Conservation (phyloP, 2,888 invertebrate species). For the Tetranychus truncatus region DNA sequence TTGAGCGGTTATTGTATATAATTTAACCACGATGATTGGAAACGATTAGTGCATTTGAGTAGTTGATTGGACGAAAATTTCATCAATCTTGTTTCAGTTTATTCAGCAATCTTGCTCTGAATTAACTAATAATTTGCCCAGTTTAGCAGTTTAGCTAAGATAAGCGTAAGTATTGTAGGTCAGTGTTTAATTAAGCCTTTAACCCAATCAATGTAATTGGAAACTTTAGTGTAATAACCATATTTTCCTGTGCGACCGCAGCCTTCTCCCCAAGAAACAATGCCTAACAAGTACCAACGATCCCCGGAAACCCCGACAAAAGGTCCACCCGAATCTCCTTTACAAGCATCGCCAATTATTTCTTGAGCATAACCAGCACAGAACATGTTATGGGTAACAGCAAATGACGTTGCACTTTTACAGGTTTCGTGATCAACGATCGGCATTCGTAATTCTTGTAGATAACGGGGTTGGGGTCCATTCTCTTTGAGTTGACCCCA, state of each 20-base stretch:
- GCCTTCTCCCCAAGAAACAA: slow-evolving; percentile 30
- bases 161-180: neutral
- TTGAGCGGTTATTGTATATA: too few relatives aligned
- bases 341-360: slow-evolving; percentile 29
- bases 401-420: slow-evolving; percentile 24
- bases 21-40: too few relatives aligned
- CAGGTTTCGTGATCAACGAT: slow-evolving; percentile 26
- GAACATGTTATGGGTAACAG: slow-evolving; percentile 29
- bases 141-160: neutral
- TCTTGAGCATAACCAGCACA: slow-evolving; percentile 28
- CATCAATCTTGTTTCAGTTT: too few relatives aligned
- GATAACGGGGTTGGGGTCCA: slow-evolving; percentile 24
- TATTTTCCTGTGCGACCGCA: slow-evolving; percentile 29
- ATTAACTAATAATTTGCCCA: neutral
- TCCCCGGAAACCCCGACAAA: slow-evolving; percentile 25
- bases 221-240: slow-evolving; percentile 29
- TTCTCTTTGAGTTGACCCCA: slow-evolving; percentile 29
- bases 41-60: too few relatives aligned
- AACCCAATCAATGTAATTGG: slow-evolving; percentile 28
- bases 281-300: slow-evolving; percentile 28
- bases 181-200: slow-evolving; percentile 1
- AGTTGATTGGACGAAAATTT: too few relatives aligned
- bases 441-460: slow-evolving; percentile 28
- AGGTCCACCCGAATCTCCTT: slow-evolving; percentile 29
- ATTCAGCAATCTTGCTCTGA: neutral